Percentiles rank a stretch among this genome's conserved stretches.
These are phyloP conservation scores for Homarus americanus DNA, from an alignment of 1,140 invertebrate genomes.

Conservation along the genomic window DNA sequence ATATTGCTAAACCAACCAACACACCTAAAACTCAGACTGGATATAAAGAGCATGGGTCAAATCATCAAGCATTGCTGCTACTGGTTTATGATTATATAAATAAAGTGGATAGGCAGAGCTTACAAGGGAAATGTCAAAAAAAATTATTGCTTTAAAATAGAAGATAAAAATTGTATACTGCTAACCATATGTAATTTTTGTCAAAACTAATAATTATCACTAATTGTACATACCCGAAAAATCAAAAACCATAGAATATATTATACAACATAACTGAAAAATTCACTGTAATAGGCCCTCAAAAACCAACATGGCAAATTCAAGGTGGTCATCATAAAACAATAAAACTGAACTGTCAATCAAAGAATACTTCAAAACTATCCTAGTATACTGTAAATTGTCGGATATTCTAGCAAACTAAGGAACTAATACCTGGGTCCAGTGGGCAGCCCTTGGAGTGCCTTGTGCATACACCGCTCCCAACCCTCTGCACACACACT, in stretches of 20 bases:
- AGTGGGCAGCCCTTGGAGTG: constrained; percentile 8
- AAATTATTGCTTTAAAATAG: constrained; percentile 31
- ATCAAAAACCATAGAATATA: background rate
- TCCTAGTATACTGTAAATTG: constrained; percentile 64
- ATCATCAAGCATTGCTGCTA: constrained; percentile 52
- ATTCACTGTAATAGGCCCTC: constrained; percentile 1
- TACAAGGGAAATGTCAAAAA: constrained; percentile 23
- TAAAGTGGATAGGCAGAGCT: constrained; percentile 25
- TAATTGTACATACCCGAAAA: constrained; percentile 16
- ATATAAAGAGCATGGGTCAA: constrained; percentile 48
- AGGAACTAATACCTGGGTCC: constrained; percentile 69
- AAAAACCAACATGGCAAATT: constrained; percentile 35
- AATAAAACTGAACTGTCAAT: constrained; percentile 51
- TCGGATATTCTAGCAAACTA: constrained; percentile 65
- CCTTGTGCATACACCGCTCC: constrained; percentile 12
- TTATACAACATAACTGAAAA: background rate
- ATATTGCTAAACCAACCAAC: constrained; percentile 57
- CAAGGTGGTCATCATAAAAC: constrained; percentile 31
- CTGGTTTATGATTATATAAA: constrained; percentile 46
- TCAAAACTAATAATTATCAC: constrained; percentile 13
- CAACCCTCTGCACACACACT: too few relatives aligned
- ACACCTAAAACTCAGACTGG: constrained; percentile 59
- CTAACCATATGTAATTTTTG: constrained; percentile 22
- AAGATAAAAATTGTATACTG: constrained; percentile 26
- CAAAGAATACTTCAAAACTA: constrained; percentile 66